Evolutionary conservation across 1,140 invertebrate species (phyloP).

Genomic region (Periplaneta americana): DNA sequence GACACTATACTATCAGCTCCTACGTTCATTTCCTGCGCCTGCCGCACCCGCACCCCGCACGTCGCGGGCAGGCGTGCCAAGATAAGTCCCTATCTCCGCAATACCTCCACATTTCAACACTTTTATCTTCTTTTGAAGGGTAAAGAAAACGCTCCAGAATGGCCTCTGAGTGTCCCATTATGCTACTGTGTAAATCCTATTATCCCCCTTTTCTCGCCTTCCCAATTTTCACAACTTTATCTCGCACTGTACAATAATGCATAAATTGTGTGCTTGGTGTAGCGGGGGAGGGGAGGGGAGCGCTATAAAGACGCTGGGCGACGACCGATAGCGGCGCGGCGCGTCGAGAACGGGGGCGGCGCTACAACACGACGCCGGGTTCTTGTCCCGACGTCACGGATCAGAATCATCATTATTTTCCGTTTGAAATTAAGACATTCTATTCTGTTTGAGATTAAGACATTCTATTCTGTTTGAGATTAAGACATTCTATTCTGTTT

Average conservation of each 20-base stretch:
- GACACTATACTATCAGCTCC: conserved; percentile 14
- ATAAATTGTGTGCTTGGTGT: conserved; percentile 12
- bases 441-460: too few relatives aligned
- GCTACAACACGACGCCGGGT: too few relatives aligned
- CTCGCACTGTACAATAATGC: conserved; percentile 17
- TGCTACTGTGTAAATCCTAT: conserved; percentile 21
- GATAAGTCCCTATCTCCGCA: conserved; percentile 20
- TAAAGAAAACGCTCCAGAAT: conserved; percentile 16
- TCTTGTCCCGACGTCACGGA: too few relatives aligned
- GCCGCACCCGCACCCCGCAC: background rate
- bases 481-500: too few relatives aligned
- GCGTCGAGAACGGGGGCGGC: background rate
- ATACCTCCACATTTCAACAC: conserved; percentile 20
- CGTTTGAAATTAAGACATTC: too few relatives aligned
- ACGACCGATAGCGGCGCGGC: background rate
- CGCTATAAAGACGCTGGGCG: background rate
- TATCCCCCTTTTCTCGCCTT: conserved; percentile 8
- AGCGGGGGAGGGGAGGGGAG: background rate
- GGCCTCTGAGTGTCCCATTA: conserved; percentile 14
- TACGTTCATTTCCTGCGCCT: conserved; percentile 16
- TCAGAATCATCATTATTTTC: too few relatives aligned
- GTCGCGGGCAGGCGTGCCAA: background rate
- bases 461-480: too few relatives aligned
- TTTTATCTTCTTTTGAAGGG: conserved; percentile 19
- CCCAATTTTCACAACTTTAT: conserved; percentile 13